These are phyloP conservation scores for Ganaspis brasiliensis DNA, from an alignment of 2,888 invertebrate genomes.

Conservation along the genomic window DNA sequence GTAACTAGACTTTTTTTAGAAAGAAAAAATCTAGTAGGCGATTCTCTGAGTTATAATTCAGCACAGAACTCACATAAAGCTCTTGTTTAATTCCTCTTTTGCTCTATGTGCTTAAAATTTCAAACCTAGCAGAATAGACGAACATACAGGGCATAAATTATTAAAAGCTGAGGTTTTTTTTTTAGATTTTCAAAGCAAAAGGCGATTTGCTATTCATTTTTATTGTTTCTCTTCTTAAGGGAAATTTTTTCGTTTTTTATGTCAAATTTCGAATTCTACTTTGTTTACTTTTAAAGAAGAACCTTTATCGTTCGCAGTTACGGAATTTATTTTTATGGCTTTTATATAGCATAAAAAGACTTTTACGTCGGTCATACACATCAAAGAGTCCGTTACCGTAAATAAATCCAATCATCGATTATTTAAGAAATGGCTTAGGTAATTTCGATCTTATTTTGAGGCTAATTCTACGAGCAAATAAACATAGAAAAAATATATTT, in stretches of 20 bases:
- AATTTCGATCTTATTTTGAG: not conserved
- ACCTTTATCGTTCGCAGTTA: not conserved
- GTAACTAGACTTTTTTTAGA: no score
- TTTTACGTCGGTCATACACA: not conserved
- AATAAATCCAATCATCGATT: not conserved
- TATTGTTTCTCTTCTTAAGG: not conserved
- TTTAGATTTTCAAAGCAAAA: not conserved
- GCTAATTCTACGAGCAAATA: no score
- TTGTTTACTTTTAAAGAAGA: not conserved
- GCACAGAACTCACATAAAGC: not conserved
- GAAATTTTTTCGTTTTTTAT: not conserved
- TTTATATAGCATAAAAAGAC: constrained; percentile 2
- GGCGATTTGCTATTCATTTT: constrained; percentile 1
- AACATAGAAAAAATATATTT: no score
- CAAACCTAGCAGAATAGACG: not conserved
- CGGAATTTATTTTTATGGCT: constrained; percentile 6
- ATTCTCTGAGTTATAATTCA: constrained; percentile 9
- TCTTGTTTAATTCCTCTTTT: constrained; percentile 9
- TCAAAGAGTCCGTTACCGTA: constrained; percentile 10
- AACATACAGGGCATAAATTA: not conserved
- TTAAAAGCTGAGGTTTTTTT: not conserved
- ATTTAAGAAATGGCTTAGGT: not conserved
- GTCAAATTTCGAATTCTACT: constrained; percentile 19
- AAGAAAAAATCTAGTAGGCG: no score
- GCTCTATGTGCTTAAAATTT: constrained; percentile 5